A percentile compares a stretch with the other conserved stretches of the same genome.
These are phyloP conservation scores for Patella pellucida DNA, from an alignment of 2,888 invertebrate species.

Conservation along the genomic window DNA sequence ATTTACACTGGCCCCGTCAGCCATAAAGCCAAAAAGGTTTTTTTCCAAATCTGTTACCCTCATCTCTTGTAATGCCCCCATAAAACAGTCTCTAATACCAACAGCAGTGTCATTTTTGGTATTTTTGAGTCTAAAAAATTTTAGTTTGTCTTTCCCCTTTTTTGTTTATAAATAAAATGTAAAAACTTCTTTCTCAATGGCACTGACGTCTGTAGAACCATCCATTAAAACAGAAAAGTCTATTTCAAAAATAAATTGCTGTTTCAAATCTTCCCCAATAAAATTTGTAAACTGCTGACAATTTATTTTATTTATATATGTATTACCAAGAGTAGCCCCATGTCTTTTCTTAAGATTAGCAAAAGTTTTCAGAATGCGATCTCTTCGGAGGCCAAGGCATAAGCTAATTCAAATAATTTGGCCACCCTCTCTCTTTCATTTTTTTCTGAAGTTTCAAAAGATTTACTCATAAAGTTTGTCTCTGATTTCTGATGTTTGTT, in stretches of 20 bases:
- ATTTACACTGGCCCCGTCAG: constrained; percentile 17
- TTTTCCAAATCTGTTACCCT: constrained; percentile 3
- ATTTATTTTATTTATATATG: background rate
- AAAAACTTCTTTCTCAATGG: constrained; percentile 10
- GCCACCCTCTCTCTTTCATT: background rate
- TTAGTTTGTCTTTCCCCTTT: background rate
- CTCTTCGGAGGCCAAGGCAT: constrained; percentile 1
- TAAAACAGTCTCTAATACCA: constrained; percentile 1
- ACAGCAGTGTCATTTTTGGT: background rate
- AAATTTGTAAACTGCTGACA: constrained; percentile 8
- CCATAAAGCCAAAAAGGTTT: constrained; percentile 6
- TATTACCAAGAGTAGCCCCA: constrained; percentile 10
- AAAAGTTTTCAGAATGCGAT: background rate
- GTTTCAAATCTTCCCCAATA: background rate
- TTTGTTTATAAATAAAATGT: background rate
- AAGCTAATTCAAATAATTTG: constrained; percentile 9
- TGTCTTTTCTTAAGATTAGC: constrained; percentile 2
- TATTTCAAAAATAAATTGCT: background rate
- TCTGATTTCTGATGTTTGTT: background rate
- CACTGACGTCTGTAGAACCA: background rate
- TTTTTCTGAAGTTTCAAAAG: background rate
- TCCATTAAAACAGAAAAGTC: background rate
- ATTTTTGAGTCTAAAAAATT: constrained; percentile 14
- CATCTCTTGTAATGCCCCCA: background rate
- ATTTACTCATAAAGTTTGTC: no score